Percentiles rank a stretch among this genome's conserved stretches.
These are phyloP conservation scores for Helicoverpa assulta DNA, from an alignment of 2,888 invertebrate species.

Conservation along the genomic window DNA sequence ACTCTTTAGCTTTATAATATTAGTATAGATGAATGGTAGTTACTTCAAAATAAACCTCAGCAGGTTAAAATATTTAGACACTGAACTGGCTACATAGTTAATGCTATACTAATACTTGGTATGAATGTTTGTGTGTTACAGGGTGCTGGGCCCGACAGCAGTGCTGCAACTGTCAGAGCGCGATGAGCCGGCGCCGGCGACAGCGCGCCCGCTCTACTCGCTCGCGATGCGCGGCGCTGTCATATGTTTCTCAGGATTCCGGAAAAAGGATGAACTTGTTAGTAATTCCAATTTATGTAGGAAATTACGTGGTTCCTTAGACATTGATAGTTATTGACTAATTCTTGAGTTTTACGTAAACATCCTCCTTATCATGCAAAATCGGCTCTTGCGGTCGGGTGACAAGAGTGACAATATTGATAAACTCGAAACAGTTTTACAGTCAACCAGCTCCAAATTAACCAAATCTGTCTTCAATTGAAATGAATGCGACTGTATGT, in stretches of 20 bases:
- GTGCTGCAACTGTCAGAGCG: conserved; percentile 93
- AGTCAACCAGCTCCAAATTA: conserved; percentile 4
- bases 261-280: conserved; percentile 97
- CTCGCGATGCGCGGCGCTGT: conserved; percentile 96
- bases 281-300: conserved; percentile 70
- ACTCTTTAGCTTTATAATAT: too few relatives aligned
- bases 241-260: conserved; percentile 97
- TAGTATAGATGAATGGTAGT: too few relatives aligned
- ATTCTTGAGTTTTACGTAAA: too few relatives aligned
- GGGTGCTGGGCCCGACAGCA: conserved; percentile 95
- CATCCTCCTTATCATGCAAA: background rate
- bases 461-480: conserved; percentile 28
- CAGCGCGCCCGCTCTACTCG: conserved; percentile 95
- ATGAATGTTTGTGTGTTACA: conserved; percentile 65
- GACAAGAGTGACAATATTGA: conserved; percentile 9
- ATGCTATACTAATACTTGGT: background rate
- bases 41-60: too few relatives aligned
- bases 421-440: conserved; percentile 3
- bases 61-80: too few relatives aligned
- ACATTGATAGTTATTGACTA: too few relatives aligned
- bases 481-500: conserved; percentile 12
- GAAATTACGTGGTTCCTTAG: too few relatives aligned
- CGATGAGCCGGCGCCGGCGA: conserved; percentile 93
- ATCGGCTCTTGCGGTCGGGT: background rate
- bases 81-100: too few relatives aligned